Evolutionary conservation across 2,888 invertebrate genomes (phyloP), one percentile per base, ranked within the genome.

Genomic region (Chaetogeoica ovagalla): DNA sequence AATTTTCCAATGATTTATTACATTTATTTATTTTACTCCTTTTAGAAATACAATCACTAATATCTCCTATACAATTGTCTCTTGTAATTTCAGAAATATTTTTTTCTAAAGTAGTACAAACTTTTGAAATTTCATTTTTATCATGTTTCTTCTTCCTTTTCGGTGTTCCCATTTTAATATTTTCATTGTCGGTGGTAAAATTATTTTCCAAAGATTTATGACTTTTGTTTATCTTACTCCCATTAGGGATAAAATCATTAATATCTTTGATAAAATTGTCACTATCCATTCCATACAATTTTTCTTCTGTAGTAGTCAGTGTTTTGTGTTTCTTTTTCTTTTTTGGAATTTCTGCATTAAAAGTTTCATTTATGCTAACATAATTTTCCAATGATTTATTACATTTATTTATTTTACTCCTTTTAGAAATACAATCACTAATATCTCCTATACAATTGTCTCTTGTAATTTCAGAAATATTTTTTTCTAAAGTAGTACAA

Each of bases 271-370:
- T 43, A 30, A 30, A 30, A 2, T 39, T n/a, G n/a, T 21, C 15
- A 21, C 13, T 23, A 43, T 17, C 30, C 8, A 13, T 62, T 8
- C 19, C 19, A 5, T 1, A 5, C 6, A 19, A 2, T 55, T 55
- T 55, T 55, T 55, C 13, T n/a, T 66, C 21, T 52, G 0, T 30
- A 30, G 52, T 52, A 19, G 17, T 17, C 0, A 52, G n/a, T 62
- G 23, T 19, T 37, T 21, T 5, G 3, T 57, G 17, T 13, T 62
- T 69, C 17, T 60, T 68, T 11, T 77, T 69, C 7, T 76, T 76
- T 48, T 69, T 68, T 0, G 52, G 11, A 11, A 8, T 60, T 3
- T 55, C 13, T 21, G 6, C 11, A 9, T 43, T 43, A 9, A 11
- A 43, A 9, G 4, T 43, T 43, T 43, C 43, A 30, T 30, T 30